phyloP scores from a whole-genome alignment of 2,797 vertebrate genomes.

The Platyrinchus mystaceus region DNA sequence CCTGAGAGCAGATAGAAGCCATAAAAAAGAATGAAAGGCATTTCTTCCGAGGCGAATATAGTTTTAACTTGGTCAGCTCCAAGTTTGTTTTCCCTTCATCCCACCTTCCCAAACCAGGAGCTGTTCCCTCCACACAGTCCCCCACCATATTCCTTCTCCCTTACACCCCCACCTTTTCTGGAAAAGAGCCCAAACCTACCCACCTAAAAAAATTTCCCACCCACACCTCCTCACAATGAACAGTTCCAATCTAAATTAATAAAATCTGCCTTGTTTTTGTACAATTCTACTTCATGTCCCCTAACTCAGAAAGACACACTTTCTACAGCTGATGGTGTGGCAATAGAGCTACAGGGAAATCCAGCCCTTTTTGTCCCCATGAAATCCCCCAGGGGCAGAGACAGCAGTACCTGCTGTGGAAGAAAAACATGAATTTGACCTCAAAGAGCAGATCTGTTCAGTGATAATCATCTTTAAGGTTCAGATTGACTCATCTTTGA shows the following conservation, averaged over 20 bases:
- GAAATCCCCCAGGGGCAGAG: neutral
- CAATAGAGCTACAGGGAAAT: neutral
- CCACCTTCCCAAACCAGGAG: neutral
- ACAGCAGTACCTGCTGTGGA: neutral
- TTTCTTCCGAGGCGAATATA: neutral
- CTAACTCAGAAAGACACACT: neutral
- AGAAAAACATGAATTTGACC: neutral
- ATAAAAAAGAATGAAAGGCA: neutral
- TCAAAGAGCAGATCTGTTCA: neutral
- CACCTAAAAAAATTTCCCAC: neutral
- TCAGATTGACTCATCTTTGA: neutral
- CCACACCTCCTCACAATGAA: neutral
- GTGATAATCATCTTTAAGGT: neutral
- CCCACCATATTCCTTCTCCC: neutral
- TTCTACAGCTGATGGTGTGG: neutral
- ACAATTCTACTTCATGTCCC: neutral
- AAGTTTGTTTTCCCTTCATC: neutral
- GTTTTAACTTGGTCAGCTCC: neutral
- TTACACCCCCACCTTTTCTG: neutral
- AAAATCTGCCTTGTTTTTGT: neutral
- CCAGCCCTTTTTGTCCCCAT: neutral
- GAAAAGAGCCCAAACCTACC: neutral
- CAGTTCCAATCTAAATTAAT: neutral
- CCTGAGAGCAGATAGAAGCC: neutral
- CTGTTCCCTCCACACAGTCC: neutral